These are phyloP conservation scores for Melanotaenia pygmaea DNA, from an alignment of 2,797 vertebrate species.

Conservation along the genomic window DNA sequence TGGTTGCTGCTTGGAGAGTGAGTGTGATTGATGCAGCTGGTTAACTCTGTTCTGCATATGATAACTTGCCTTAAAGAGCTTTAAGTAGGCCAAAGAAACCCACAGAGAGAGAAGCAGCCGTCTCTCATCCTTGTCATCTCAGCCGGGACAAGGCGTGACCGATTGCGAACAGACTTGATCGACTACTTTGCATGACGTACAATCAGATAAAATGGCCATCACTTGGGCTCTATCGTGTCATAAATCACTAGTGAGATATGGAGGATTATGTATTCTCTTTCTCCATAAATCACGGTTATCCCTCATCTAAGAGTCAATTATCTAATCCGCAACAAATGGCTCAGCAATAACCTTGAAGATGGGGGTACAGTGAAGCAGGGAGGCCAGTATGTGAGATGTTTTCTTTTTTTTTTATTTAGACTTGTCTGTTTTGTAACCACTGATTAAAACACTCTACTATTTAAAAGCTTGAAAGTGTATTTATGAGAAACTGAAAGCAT, in stretches of 20 bases:
- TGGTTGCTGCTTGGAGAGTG: constrained; percentile 37
- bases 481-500: constrained; percentile 47
- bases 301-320: constrained; percentile 83
- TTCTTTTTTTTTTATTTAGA: constrained; percentile 15
- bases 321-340: constrained; percentile 76
- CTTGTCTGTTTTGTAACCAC: constrained; percentile 29
- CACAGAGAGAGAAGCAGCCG: constrained; percentile 43
- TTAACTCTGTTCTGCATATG: constrained; percentile 64
- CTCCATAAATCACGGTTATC: constrained; percentile 82
- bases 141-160: constrained; percentile 66
- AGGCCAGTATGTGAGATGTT: constrained; percentile 6
- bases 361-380: constrained; percentile 32
- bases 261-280: constrained; percentile 80
- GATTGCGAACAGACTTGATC: constrained; percentile 74
- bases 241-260: constrained; percentile 82
- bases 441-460: constrained; percentile 24
- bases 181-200: constrained; percentile 83
- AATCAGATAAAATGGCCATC: constrained; percentile 83
- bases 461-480: constrained; percentile 33
- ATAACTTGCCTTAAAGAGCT: constrained; percentile 66
- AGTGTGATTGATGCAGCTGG: constrained; percentile 66
- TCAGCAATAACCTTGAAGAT: constrained; percentile 77
- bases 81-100: constrained; percentile 53
- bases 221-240: constrained; percentile 69
- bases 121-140: constrained; percentile 66